Conservation (phyloP, 2,113 vertebrate genomes). For the Grammomys surdaster region DNA sequence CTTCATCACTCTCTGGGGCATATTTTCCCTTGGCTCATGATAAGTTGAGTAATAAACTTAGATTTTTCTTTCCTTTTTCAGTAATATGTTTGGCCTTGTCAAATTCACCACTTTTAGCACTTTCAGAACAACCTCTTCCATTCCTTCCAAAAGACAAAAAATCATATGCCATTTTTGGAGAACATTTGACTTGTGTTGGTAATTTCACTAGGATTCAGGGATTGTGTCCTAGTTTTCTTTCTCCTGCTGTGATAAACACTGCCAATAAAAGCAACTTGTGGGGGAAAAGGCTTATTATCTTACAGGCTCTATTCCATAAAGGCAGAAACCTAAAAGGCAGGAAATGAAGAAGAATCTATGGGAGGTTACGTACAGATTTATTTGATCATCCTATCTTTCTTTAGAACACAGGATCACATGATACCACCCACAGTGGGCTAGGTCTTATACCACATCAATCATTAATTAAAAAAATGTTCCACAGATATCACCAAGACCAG, state of each 20-base stretch:
- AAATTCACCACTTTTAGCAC: background rate
- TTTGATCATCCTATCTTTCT: background rate
- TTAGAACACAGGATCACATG: background rate
- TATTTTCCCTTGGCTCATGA: background rate
- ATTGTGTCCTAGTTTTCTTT: background rate
- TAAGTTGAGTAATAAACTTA: background rate
- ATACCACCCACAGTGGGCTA: background rate
- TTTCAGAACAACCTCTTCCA: background rate
- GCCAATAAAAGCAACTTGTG: background rate
- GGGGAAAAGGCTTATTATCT: background rate
- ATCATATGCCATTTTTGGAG: background rate
- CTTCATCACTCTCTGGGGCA: background rate
- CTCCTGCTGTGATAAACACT: background rate
- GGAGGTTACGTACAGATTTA: background rate
- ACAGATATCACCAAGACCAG: background rate
- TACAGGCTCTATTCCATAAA: background rate
- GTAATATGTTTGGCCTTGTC: background rate
- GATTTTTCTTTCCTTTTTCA: background rate
- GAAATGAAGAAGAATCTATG: background rate
- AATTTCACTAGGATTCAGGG: background rate
- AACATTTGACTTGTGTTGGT: background rate
- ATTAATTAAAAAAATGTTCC: background rate
- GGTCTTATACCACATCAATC: background rate
- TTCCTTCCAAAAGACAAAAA: background rate
- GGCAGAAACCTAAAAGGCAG: background rate